A percentile compares a stretch with the other conserved stretches of the same genome.
Conservation (phyloP, 2,113 vertebrate genomes). For the Dipodomys stephensi region DNA sequence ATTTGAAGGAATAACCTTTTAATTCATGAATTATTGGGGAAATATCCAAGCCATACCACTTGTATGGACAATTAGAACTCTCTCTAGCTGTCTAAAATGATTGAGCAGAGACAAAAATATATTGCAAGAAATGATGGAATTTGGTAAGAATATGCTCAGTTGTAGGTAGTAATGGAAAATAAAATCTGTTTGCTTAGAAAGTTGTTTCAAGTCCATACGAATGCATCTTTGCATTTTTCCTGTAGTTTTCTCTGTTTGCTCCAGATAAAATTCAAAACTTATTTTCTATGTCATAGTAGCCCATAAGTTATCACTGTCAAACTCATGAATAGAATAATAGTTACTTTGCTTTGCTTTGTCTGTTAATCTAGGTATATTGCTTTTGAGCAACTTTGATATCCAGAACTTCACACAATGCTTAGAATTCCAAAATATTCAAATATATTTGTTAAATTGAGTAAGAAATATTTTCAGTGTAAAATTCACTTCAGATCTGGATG, state of each 20-base stretch:
- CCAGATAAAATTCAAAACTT: background rate
- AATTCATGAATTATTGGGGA: background rate
- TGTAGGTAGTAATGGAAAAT: background rate
- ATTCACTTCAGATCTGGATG: background rate
- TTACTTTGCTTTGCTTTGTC: conserved; percentile 36
- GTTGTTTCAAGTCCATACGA: background rate
- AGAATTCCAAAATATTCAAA: background rate
- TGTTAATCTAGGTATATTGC: background rate
- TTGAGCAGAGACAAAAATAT: conserved; percentile 7
- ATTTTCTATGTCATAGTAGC: background rate
- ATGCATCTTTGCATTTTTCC: background rate
- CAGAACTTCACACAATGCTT: background rate
- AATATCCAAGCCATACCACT: background rate
- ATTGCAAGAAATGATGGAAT: conserved; percentile 32
- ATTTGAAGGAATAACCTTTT: background rate
- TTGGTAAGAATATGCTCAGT: background rate
- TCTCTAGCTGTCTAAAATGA: background rate
- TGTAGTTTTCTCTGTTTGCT: background rate
- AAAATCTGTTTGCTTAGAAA: background rate
- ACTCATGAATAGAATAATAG: background rate
- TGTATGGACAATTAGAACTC: background rate
- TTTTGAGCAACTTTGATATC: conserved; percentile 28
- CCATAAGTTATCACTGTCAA: background rate
- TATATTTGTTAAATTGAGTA: conserved; percentile 6
- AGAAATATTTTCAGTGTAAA: background rate